phyloP scores from a whole-genome alignment of 2,797 vertebrate species.

The Thripadectes ignobilis region DNA sequence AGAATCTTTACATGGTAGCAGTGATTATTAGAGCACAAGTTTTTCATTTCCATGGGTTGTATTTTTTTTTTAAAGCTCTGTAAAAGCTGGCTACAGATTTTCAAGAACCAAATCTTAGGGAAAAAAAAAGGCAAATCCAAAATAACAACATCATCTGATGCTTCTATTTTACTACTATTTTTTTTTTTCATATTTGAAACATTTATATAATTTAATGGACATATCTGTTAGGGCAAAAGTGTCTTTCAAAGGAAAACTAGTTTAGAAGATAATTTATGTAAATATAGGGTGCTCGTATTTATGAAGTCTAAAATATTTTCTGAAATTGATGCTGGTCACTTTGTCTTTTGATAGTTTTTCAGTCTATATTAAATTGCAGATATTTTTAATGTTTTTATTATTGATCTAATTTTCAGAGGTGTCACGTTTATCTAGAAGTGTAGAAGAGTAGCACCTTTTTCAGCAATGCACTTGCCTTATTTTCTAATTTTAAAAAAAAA shows the following conservation, averaged over 20 bases:
- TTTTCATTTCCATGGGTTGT: slow-evolving; percentile 22
- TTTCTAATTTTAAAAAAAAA: slow-evolving; percentile 70
- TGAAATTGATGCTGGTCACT: slow-evolving; percentile 69
- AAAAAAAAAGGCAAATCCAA: slow-evolving; percentile 60
- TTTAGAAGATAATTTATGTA: slow-evolving; percentile 74
- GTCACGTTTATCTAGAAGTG: slow-evolving; percentile 66
- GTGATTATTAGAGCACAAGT: slow-evolving; percentile 34
- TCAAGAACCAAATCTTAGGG: slow-evolving; percentile 55
- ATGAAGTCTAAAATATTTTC: slow-evolving; percentile 74
- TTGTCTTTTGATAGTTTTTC: slow-evolving; percentile 75
- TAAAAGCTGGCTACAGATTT: slow-evolving; percentile 42
- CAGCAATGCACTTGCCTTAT: slow-evolving; percentile 77
- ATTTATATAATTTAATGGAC: slow-evolving; percentile 64
- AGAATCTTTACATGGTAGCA: slow-evolving; percentile 28
- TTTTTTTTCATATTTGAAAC: slow-evolving; percentile 34
- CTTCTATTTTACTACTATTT: slow-evolving; percentile 61
- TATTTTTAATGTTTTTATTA: slow-evolving; percentile 72
- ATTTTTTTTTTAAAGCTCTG: slow-evolving; percentile 6
- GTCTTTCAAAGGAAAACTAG: slow-evolving; percentile 60
- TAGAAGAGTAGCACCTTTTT: slow-evolving; percentile 71
- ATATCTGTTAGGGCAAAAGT: slow-evolving; percentile 61
- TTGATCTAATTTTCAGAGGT: slow-evolving; percentile 64
- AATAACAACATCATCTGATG: slow-evolving; percentile 40
- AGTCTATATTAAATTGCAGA: slow-evolving; percentile 66
- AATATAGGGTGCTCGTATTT: slow-evolving; percentile 74